A percentile compares a stretch with the other conserved stretches of the same genome.
These are phyloP conservation scores for Tipula helvola DNA, from an alignment of 2,888 invertebrate species.

Conservation along the genomic window DNA sequence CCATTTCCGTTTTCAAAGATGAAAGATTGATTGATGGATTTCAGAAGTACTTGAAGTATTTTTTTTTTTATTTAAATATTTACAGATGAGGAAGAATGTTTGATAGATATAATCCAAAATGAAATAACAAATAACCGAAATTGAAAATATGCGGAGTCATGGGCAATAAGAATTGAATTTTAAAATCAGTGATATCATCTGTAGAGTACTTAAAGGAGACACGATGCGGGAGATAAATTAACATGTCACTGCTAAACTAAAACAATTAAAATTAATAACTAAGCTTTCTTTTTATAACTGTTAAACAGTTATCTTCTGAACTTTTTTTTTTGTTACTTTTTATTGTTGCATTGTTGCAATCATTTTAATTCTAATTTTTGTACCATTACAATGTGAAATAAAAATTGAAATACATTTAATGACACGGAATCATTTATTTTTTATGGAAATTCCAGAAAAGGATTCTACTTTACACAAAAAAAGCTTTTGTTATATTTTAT, in stretches of 20 bases:
- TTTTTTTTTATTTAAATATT: background rate
- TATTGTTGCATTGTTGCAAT: background rate
- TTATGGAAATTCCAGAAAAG: background rate
- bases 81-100: background rate
- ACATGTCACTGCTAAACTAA: background rate
- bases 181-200: background rate
- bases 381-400: background rate
- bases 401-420: background rate
- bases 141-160: background rate
- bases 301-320: background rate
- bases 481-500: background rate
- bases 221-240: background rate
- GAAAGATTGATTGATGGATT: background rate
- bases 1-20: background rate
- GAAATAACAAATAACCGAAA: background rate
- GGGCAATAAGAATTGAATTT: background rate
- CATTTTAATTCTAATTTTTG: background rate
- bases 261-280: background rate
- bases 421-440: background rate
- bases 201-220: too few species aligned
- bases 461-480: background rate
- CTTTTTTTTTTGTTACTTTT: background rate
- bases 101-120: background rate
- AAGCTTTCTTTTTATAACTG: background rate
- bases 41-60: background rate